A percentile compares a stretch with the other conserved stretches of the same genome.
Evolutionary conservation across 2,797 vertebrate genomes (phyloP).

Genomic region (Sebastes steindachneri): DNA sequence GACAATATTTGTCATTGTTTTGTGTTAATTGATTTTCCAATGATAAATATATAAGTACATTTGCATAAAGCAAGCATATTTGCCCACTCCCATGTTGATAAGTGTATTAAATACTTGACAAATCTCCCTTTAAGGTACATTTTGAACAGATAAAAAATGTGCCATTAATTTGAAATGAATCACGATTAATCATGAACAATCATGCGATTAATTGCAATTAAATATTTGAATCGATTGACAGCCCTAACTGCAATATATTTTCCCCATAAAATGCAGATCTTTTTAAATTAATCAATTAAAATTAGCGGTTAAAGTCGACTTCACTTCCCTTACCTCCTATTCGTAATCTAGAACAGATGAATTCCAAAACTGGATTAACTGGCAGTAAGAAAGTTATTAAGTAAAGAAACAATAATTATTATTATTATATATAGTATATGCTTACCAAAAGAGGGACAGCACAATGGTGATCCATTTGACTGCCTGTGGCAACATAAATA

Average conservation of each 20-base stretch:
- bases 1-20: too few species aligned
- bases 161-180: too few species aligned
- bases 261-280: neutral
- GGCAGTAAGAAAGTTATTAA: neutral
- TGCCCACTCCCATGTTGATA: too few species aligned
- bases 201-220: too few species aligned
- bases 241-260: neutral
- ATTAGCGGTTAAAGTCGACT: neutral
- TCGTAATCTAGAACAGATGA: neutral
- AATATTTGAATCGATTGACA: too few species aligned
- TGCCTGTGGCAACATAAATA: neutral
- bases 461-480: neutral
- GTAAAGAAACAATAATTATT: neutral
- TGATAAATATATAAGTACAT: too few species aligned
- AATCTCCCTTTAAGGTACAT: too few species aligned
- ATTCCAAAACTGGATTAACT: neutral
- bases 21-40: too few species aligned
- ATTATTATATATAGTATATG: neutral
- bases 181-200: too few species aligned
- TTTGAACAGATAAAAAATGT: too few species aligned
- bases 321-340: neutral
- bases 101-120: too few species aligned
- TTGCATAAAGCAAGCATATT: too few species aligned
- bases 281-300: neutral
- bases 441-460: neutral